Evolutionary conservation across 1,140 invertebrate genomes (phyloP).

Genomic region (Nephotettix cincticeps): DNA sequence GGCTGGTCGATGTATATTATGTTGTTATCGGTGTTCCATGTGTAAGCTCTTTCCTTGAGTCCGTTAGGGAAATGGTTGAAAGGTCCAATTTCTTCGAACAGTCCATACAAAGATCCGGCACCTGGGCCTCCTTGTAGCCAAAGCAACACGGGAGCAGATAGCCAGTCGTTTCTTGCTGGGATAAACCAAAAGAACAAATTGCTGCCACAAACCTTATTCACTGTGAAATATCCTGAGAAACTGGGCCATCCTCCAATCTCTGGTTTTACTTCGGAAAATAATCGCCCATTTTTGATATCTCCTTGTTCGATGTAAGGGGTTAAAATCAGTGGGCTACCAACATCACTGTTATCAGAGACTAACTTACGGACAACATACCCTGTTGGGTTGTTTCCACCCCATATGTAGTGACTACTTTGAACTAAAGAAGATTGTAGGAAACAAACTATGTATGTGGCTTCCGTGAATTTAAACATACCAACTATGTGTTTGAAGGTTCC

Average conservation of each 20-base stretch:
- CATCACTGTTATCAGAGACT: too few species aligned
- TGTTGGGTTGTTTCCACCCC: too few species aligned
- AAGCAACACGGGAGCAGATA: conserved; percentile 61
- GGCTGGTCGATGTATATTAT: conserved; percentile 76
- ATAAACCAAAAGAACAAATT: conserved; percentile 82
- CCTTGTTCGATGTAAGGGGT: conserved; percentile 11
- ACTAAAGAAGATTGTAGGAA: too few species aligned
- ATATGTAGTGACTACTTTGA: too few species aligned
- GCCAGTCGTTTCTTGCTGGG: conserved; percentile 52
- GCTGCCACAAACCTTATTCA: conserved; percentile 30
- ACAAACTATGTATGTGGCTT: too few species aligned
- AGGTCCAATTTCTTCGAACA: conserved; percentile 69
- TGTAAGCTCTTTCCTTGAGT: conserved; percentile 22
- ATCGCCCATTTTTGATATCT: background rate
- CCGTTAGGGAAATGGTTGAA: conserved; percentile 40
- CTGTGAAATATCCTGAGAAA: conserved; percentile 27
- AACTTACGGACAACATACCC: too few species aligned
- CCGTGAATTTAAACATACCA: too few species aligned
- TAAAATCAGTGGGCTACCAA: conserved; percentile 10
- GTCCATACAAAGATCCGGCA: conserved; percentile 64
- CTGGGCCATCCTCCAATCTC: background rate
- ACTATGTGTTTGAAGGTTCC: too few species aligned
- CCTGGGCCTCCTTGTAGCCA: conserved; percentile 82
- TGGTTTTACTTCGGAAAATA: background rate
- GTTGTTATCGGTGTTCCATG: conserved; percentile 33